Base-by-base conservation (phyloP, 2,113 vertebrate genomes). In the Anseranas semipalmata region DNA sequence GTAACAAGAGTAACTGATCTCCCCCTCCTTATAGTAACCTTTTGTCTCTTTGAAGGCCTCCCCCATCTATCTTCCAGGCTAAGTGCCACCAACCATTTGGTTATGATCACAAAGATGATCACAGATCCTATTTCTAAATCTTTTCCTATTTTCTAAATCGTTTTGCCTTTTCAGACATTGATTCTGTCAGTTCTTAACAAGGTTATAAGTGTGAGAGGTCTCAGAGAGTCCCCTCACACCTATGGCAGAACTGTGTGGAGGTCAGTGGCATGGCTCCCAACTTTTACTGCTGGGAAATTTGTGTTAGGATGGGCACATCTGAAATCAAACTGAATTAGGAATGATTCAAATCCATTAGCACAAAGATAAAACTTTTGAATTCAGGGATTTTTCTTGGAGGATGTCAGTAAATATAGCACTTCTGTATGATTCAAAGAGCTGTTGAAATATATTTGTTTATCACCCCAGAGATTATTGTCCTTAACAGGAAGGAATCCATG, bases 251-350 rank as follows among this genome's bases (percentile, higher is more conserved):
- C 71, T 45, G 27, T 48, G 33, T 18, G 32, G 43, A 72, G 55
- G 48, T 37, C 0, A 0, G 16, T 77, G 85, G 39, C 1, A 3
- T 27, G 46, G 74, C 46, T 79, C 27, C 17, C 0, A 0, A 18
- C 21, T 50, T 35, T 75, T 33, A 18, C n/a, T 59, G 39, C 4
- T 10, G 18, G 9, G 4, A 75, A 15, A 55, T 45, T 45, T 10
- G 2, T 70, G 60, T 52, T 58, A 15, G 17, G 41, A 39, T 12
- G 56, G 65, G 39, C 52, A 55, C 10, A 25, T n/a, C 53, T 22
- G 18, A 81, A 78, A 37, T 10, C 30, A 39, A 28, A 17, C 25
- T 67, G 63, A 55, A 39, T 33, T 25, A 48, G 53, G 74, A 87
- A 22, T 39, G 4, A 30, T 76, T 75, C 52, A 75, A 46, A 68